Conservation (phyloP, 2,113 vertebrate genomes). For the Pluvianellus socialis region DNA sequence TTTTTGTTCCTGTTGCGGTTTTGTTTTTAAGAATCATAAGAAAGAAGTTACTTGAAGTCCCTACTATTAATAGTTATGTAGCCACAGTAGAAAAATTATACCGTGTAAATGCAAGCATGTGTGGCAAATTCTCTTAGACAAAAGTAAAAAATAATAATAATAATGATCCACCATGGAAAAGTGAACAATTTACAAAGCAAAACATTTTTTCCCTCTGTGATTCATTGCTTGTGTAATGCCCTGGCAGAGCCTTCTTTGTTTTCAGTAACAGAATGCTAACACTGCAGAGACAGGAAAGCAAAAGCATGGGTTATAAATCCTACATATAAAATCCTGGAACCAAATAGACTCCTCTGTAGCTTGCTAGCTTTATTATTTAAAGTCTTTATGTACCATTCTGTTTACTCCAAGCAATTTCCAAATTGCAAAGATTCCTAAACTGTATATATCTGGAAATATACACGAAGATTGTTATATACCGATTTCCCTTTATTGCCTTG, state of each 20-base stretch:
- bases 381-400: constrained; percentile 38
- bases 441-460: constrained; percentile 44
- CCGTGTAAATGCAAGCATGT: not conserved
- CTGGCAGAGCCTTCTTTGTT: constrained; percentile 66
- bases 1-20: constrained; percentile 8
- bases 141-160: not conserved
- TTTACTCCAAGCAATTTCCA: constrained; percentile 54
- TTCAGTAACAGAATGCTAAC: constrained; percentile 69
- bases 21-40: constrained; percentile 30
- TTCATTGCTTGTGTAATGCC: constrained; percentile 68
- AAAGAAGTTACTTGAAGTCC: constrained; percentile 30
- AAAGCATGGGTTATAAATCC: constrained; percentile 65
- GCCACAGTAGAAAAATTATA: not conserved
- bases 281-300: constrained; percentile 63
- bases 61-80: not conserved
- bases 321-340: constrained; percentile 65
- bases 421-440: constrained; percentile 55
- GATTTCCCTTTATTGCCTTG: constrained; percentile 60
- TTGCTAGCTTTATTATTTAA: constrained; percentile 59
- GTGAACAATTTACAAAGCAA: constrained; percentile 66
- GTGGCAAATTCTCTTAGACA: constrained; percentile 28
- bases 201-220: constrained; percentile 67
- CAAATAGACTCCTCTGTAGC: constrained; percentile 31
- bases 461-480: constrained; percentile 11
- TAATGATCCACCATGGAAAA: constrained; percentile 44